A percentile compares a stretch with the other conserved stretches of the same genome.
These are phyloP conservation scores for Spea bombifrons DNA, from an alignment of 2,113 vertebrate genomes.

Conservation along the genomic window DNA sequence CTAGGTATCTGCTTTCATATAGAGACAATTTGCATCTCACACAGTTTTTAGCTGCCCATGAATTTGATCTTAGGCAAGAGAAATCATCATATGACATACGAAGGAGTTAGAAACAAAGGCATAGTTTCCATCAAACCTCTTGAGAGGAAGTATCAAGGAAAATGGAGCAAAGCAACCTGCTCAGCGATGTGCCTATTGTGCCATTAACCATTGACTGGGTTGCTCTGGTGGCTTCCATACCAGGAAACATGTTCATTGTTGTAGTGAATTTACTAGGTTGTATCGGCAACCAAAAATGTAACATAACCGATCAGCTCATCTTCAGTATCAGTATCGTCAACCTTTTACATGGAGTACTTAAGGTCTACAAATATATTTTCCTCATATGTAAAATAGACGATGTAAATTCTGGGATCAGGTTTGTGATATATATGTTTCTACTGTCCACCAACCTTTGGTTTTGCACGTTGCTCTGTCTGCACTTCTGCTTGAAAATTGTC, in stretches of 20 bases:
- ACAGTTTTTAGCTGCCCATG: too few species aligned
- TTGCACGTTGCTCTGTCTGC: not conserved
- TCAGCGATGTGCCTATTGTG: not conserved
- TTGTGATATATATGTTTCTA: not conserved
- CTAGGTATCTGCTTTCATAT: too few species aligned
- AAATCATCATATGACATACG: too few species aligned
- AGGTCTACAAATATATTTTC: not conserved
- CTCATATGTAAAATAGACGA: not conserved
- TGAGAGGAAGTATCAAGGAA: too few species aligned
- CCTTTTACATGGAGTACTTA: not conserved
- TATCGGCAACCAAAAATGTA: not conserved
- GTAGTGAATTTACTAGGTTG: not conserved
- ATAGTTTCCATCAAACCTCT: too few species aligned
- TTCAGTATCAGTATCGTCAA: not conserved
- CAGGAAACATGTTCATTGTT: not conserved
- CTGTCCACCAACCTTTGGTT: not conserved
- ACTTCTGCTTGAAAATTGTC: not conserved
- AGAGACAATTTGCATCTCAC: too few species aligned
- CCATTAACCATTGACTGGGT: not conserved
- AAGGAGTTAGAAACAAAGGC: too few species aligned
- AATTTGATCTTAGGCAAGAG: too few species aligned
- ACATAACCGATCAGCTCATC: not conserved
- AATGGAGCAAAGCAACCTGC: too few species aligned
- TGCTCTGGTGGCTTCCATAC: not conserved
- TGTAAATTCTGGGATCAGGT: too few species aligned